Conservation (phyloP, 2,113 vertebrate species). For the Nansenia antarctica region DNA sequence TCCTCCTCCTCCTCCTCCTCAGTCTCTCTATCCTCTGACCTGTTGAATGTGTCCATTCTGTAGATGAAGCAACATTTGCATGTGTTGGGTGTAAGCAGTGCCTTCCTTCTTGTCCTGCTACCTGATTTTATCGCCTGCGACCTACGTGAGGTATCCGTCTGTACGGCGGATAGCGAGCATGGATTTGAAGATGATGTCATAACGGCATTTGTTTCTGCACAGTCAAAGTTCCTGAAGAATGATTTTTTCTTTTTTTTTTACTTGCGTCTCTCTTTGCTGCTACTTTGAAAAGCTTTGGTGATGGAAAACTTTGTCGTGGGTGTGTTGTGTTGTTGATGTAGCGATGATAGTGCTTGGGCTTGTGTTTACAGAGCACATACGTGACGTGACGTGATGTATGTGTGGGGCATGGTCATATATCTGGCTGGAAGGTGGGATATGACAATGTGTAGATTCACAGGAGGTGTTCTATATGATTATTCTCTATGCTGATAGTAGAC, state of each 20-base stretch:
- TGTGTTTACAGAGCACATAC: slow-evolving; percentile 40
- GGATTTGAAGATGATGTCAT: background rate
- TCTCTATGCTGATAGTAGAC: background rate
- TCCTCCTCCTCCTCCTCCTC: slow-evolving; percentile 36
- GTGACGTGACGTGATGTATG: slow-evolving; percentile 23
- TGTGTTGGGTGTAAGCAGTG: slow-evolving; percentile 29
- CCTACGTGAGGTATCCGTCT: slow-evolving; percentile 10
- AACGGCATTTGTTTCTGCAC: no score
- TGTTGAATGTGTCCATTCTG: slow-evolving; percentile 17
- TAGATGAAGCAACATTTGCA: slow-evolving; percentile 55
- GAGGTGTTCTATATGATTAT: background rate
- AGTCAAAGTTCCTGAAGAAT: no score
- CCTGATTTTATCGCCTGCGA: background rate
- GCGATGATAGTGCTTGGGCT: slow-evolving; percentile 19
- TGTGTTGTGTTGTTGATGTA: background rate
- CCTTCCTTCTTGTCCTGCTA: slow-evolving; percentile 8
- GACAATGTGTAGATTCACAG: background rate
- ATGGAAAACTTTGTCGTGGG: background rate
- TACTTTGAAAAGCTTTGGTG: slow-evolving; percentile 17
- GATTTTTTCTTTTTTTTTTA: background rate
- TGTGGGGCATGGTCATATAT: slow-evolving; percentile 36
- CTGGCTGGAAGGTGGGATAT: background rate
- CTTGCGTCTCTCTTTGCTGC: no score
- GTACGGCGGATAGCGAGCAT: slow-evolving; percentile 24
- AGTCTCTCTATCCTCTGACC: no score